phyloP scores from a whole-genome alignment of 1,140 invertebrate species.

The Diorhabda elongata region DNA sequence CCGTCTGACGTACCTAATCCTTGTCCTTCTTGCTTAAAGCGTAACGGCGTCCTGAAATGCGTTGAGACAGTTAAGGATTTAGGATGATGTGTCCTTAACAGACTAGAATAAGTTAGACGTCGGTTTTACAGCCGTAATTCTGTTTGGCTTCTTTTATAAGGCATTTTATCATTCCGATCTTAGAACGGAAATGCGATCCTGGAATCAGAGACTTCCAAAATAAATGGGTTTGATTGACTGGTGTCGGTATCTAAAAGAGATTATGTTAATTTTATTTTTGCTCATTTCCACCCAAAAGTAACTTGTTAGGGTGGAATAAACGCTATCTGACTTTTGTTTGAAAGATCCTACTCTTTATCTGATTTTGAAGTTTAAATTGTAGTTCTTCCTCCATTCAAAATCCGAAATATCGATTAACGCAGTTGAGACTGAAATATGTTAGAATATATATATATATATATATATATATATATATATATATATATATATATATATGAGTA shows the following conservation, averaged over 20 bases:
- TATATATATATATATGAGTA: no score
- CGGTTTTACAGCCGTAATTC: constrained; percentile 32
- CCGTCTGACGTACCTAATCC: constrained; percentile 34
- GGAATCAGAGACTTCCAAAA: neutral
- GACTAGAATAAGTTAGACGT: constrained; percentile 36
- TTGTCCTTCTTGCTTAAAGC: constrained; percentile 31
- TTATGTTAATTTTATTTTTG: neutral
- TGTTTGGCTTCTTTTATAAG: constrained; percentile 3
- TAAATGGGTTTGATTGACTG: neutral
- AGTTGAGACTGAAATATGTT: no score
- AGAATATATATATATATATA: no score
- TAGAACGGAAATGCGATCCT: neutral
- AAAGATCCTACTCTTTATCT: no score
- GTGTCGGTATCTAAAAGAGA: neutral
- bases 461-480: no score
- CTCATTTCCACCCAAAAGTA: neutral
- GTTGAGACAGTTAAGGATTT: constrained; percentile 37
- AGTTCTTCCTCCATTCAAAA: no score
- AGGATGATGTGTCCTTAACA: constrained; percentile 35
- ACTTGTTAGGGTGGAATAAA: no score
- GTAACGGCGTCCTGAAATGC: constrained; percentile 36
- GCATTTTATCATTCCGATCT: constrained; percentile 2
- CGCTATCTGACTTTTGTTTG: no score
- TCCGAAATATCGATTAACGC: no score
- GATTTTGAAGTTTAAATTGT: no score